Percentiles rank a stretch among this genome's conserved stretches.
These are phyloP conservation scores for Alosa sapidissima DNA, from an alignment of 2,797 vertebrate genomes.

Conservation along the genomic window DNA sequence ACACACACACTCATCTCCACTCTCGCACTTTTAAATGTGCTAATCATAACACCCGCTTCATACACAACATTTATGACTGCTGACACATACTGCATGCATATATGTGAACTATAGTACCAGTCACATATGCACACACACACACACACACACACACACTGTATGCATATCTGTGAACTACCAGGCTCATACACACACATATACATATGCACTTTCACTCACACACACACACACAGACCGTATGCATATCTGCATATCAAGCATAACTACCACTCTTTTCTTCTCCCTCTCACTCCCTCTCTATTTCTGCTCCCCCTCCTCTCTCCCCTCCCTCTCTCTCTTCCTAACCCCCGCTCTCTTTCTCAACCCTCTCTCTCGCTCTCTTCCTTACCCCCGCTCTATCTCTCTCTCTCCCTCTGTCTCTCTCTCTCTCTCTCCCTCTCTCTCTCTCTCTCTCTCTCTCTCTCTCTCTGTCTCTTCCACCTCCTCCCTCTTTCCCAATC, in stretches of 20 bases:
- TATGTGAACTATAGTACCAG: background rate
- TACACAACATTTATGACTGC: too few relatives aligned
- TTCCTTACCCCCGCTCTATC: background rate
- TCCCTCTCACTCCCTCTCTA: too few relatives aligned
- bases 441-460: background rate
- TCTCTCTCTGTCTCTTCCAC: constrained; percentile 20
- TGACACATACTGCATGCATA: too few relatives aligned
- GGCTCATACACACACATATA: background rate
- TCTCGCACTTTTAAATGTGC: too few relatives aligned
- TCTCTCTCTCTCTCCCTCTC: background rate
- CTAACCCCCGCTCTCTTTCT: too few relatives aligned
- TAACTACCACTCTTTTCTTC: background rate
- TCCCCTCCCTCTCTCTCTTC: too few relatives aligned
- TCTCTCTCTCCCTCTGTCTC: background rate
- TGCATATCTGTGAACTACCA: background rate
- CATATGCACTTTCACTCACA: background rate
- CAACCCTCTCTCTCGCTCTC: too few relatives aligned
- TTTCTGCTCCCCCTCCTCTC: background rate
- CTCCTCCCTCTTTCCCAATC: constrained; percentile 45
- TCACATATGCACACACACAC: constrained; percentile 19
- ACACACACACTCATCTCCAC: too few relatives aligned
- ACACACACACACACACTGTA: background rate
- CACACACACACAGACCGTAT: background rate
- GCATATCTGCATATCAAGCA: background rate
- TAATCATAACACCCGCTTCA: too few relatives aligned